Evolutionary conservation across 2,113 vertebrate species (phyloP).

Genomic region (Ploceus nigricollis): DNA sequence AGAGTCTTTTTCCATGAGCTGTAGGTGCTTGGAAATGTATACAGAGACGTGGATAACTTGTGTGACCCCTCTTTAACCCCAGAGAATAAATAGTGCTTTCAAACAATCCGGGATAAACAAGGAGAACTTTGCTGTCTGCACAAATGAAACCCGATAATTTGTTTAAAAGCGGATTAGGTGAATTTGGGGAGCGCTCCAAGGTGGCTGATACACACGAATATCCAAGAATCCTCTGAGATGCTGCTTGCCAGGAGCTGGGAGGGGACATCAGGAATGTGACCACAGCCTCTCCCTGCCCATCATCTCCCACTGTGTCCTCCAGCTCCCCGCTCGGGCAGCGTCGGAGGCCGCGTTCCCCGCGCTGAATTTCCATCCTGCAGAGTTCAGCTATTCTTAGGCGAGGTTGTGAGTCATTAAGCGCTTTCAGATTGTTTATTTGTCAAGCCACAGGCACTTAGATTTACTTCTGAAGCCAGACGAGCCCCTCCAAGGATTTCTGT

Average conservation of each 20-base stretch:
- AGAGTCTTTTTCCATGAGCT: not conserved
- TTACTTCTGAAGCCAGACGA: conserved; percentile 8
- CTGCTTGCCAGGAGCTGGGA: not conserved
- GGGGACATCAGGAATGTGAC: conserved; percentile 14
- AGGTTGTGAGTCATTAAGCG: conserved; percentile 40
- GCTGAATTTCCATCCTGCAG: not conserved
- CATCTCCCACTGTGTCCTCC: not conserved
- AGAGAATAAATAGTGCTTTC: not conserved
- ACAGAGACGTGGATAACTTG: not conserved
- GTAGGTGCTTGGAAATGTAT: not conserved
- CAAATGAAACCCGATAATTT: not conserved
- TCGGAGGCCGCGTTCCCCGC: not conserved
- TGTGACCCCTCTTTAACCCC: not conserved
- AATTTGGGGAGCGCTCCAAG: not conserved
- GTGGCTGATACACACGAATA: not conserved
- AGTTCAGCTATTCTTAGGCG: conserved; percentile 48
- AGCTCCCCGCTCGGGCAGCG: not conserved
- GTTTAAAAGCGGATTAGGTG: not conserved
- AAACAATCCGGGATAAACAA: not conserved
- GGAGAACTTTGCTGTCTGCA: not conserved
- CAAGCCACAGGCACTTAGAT: conserved; percentile 32
- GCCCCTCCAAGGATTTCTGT: not conserved
- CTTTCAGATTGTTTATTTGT: conserved; percentile 57
- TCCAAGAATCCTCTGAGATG: not conserved
- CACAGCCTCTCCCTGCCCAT: not conserved